These are phyloP conservation scores for Furnarius figulus DNA, from an alignment of 2,113 vertebrate species.

Conservation along the genomic window DNA sequence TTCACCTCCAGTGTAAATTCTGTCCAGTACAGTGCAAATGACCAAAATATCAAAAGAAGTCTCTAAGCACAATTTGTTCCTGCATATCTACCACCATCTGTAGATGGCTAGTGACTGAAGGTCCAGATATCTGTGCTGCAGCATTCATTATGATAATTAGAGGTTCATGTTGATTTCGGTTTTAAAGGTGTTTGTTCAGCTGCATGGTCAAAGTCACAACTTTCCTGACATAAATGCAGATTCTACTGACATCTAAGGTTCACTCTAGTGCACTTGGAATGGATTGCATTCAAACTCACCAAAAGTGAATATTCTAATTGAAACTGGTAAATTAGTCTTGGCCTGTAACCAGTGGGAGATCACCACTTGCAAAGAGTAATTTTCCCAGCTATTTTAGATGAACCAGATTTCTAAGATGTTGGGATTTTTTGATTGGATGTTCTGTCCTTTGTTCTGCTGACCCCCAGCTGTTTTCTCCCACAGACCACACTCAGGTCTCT, in stretches of 20 bases:
- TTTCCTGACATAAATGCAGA: not conserved
- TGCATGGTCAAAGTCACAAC: not conserved
- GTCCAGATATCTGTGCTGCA: not conserved
- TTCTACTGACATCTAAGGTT: not conserved
- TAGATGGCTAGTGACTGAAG: not conserved
- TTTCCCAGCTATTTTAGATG: not conserved
- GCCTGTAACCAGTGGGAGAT: not conserved
- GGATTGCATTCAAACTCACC: not conserved
- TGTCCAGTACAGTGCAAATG: not conserved
- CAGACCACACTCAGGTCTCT: not conserved
- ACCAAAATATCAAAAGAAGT: not conserved
- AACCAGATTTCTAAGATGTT: not conserved
- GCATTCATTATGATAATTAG: not conserved
- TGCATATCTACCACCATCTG: not conserved
- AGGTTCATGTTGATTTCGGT: not conserved
- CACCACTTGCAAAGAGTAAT: not conserved
- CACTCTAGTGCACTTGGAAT: not conserved
- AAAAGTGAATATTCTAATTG: not conserved
- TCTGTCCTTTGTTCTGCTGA: not conserved
- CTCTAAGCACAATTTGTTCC: not conserved
- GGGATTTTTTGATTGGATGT: not conserved
- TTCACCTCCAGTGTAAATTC: conserved; percentile 24
- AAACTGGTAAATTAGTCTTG: not conserved
- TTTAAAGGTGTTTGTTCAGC: not conserved
- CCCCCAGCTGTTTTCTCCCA: not conserved